phyloP scores from a whole-genome alignment of 2,888 invertebrate species.

The Lepeophtheirus nordmannii region DNA sequence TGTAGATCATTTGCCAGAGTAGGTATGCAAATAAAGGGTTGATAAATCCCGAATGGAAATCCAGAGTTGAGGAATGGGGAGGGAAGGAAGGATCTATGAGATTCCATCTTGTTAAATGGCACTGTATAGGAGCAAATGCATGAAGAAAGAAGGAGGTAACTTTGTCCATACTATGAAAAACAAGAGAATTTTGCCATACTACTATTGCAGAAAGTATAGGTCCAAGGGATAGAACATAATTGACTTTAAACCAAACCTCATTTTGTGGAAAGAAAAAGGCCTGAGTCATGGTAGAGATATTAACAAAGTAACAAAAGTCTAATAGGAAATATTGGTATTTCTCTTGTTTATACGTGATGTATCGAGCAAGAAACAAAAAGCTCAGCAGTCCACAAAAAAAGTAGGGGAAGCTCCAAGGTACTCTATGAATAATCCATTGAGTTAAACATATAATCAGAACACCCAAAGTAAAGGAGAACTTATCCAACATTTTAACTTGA shows the following conservation, averaged over 20 bases:
- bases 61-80: background rate
- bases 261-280: conserved; percentile 7
- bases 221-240: conserved; percentile 12
- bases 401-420: background rate
- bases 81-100: background rate
- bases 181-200: conserved; percentile 21
- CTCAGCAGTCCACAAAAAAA: background rate
- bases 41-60: background rate
- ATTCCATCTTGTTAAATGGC: conserved; percentile 16
- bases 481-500: conserved; percentile 23
- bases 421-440: conserved; percentile 8
- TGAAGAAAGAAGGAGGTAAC: conserved; percentile 20
- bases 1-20: conserved; percentile 9
- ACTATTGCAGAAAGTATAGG: conserved; percentile 19
- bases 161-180: conserved; percentile 23
- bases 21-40: conserved; percentile 6
- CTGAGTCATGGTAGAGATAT: conserved; percentile 18
- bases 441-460: conserved; percentile 11
- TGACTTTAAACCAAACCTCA: conserved; percentile 15
- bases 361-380: conserved; percentile 4
- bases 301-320: conserved; percentile 24
- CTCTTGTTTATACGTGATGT: conserved; percentile 2
- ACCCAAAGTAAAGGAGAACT: conserved; percentile 18
- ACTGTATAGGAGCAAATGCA: conserved; percentile 3
- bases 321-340: conserved; percentile 21